These are phyloP conservation scores for Myotis findleyi DNA, from an alignment of 2,797 vertebrate species.

Conservation along the genomic window DNA sequence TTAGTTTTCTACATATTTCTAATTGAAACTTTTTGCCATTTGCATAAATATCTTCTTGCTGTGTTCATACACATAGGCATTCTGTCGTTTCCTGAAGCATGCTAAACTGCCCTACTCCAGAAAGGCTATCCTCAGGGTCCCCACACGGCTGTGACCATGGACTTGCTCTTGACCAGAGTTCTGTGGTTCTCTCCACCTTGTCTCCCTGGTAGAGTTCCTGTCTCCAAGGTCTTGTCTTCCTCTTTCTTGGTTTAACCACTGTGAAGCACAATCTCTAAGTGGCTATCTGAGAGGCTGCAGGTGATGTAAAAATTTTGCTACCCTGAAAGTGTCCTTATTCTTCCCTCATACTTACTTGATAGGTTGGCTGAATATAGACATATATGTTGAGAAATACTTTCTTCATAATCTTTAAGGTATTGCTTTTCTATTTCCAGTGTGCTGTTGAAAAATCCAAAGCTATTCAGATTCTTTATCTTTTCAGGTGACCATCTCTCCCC, in stretches of 20 bases:
- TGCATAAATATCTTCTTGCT: not conserved
- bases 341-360: not conserved
- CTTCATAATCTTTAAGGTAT: not conserved
- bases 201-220: not conserved
- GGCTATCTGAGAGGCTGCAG: not conserved
- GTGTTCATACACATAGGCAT: not conserved
- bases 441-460: slow-evolving; percentile 18
- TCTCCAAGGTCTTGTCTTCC: not conserved
- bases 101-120: not conserved
- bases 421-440: not conserved
- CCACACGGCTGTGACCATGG: not conserved
- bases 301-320: not conserved
- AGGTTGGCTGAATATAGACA: not conserved
- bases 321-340: not conserved
- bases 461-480: not conserved
- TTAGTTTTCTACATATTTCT: not conserved
- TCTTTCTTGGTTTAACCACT: not conserved
- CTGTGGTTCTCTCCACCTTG: not conserved
- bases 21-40: not conserved
- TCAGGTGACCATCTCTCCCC: not conserved
- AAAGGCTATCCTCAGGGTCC: not conserved
- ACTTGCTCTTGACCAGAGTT: not conserved
- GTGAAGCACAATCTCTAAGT: not conserved
- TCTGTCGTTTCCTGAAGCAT: not conserved
- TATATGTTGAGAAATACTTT: not conserved